Evolutionary conservation across 2,113 vertebrate genomes (phyloP).

Genomic region (Cyprichromis sp.): DNA sequence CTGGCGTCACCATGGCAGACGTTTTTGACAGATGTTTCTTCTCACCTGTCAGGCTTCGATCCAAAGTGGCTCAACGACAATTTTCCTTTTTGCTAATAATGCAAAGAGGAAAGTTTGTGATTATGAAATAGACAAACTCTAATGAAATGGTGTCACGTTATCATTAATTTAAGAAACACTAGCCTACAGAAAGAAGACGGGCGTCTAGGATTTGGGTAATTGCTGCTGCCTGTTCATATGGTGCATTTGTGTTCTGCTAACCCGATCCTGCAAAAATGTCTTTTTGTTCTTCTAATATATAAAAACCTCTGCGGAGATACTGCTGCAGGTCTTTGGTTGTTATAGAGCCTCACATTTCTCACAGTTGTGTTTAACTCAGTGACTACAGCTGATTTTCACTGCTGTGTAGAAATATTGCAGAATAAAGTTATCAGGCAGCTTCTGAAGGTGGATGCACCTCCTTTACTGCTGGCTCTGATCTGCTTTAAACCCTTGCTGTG

Average conservation of each 20-base stretch:
- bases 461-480: background rate
- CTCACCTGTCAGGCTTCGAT: background rate
- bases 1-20: background rate
- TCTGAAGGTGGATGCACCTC: background rate
- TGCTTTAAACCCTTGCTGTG: background rate
- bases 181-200: background rate
- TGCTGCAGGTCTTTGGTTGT: background rate
- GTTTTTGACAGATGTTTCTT: background rate
- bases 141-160: background rate
- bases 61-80: background rate
- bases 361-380: background rate
- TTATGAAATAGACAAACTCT: background rate
- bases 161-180: background rate
- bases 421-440: background rate
- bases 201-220: background rate
- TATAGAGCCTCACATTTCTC: background rate
- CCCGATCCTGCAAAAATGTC: background rate
- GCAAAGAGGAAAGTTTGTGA: background rate
- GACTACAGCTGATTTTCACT: background rate
- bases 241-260: background rate
- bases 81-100: background rate
- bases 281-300: background rate
- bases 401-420: background rate
- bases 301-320: background rate
- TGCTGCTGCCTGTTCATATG: background rate